Evolutionary conservation across 2,797 vertebrate species (phyloP).

Genomic region (Pempheris klunzingeri): DNA sequence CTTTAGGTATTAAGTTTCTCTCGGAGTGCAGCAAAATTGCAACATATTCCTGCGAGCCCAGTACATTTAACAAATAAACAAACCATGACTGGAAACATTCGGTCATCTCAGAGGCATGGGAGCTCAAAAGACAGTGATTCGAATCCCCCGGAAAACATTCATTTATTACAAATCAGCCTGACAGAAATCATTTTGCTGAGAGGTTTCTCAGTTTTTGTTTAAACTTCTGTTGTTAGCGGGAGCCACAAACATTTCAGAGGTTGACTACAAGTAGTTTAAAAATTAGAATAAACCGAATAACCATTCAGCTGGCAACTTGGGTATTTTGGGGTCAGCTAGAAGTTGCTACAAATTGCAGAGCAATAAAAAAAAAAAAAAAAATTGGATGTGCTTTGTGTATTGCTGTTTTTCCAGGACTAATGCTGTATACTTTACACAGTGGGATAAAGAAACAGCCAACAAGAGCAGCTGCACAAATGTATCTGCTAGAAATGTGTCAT

Average conservation of each 20-base stretch:
- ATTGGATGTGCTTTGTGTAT: conserved; percentile 12
- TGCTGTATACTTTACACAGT: conserved; percentile 49
- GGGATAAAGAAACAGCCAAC: conserved; percentile 58
- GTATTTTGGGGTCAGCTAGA: conserved; percentile 34
- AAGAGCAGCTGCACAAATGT: conserved; percentile 72
- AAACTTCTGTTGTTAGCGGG: background rate
- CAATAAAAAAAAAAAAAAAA: conserved; percentile 34
- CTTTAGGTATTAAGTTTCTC: conserved; percentile 47
- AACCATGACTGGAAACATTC: conserved; percentile 68
- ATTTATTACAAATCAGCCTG: conserved; percentile 37
- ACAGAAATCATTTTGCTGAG: conserved; percentile 26
- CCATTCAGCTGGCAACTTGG: conserved; percentile 27
- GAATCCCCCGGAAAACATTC: conserved; percentile 40
- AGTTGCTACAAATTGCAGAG: conserved; percentile 35
- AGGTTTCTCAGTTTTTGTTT: background rate
- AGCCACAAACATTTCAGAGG: conserved; percentile 10
- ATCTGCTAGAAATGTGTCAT: conserved; percentile 58
- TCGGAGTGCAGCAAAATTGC: conserved; percentile 39
- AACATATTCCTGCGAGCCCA: conserved; percentile 28
- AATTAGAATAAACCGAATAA: conserved; percentile 34
- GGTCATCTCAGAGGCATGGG: conserved; percentile 34
- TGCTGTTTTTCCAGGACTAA: conserved; percentile 43
- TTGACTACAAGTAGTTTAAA: conserved; percentile 21
- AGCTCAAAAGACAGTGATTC: conserved; percentile 17
- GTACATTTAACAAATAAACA: conserved; percentile 70